phyloP scores from a whole-genome alignment of 2,113 vertebrate genomes.

The Myxocyprinus asiaticus region DNA sequence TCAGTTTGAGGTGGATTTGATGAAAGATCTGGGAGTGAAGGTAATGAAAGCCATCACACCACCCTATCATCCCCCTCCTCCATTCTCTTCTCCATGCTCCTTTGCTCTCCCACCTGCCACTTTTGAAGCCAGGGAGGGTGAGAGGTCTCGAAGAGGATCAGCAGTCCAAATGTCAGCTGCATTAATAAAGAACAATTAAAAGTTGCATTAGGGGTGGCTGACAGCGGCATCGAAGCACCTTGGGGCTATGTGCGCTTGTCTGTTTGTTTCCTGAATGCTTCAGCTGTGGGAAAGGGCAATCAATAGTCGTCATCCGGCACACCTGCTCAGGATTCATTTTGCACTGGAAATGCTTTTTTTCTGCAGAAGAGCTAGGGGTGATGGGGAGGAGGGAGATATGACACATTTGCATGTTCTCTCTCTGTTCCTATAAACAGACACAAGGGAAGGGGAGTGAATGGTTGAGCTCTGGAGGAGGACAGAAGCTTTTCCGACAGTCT shows the following conservation, averaged over 20 bases:
- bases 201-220: constrained; percentile 71
- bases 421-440: constrained; percentile 40
- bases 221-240: constrained; percentile 61
- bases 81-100: constrained; percentile 17
- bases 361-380: constrained; percentile 34
- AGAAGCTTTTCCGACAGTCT: constrained; percentile 1
- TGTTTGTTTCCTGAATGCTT: constrained; percentile 89
- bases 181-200: constrained; percentile 89
- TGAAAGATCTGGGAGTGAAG: constrained; percentile 88
- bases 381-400: constrained; percentile 18
- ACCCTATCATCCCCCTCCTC: no score
- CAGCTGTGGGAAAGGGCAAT: constrained; percentile 89
- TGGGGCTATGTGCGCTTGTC: constrained; percentile 77
- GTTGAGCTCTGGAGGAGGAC: constrained; percentile 13
- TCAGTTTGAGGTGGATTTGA: constrained; percentile 83
- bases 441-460: neutral
- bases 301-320: constrained; percentile 82
- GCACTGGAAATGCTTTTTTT: constrained; percentile 49
- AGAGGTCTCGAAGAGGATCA: constrained; percentile 72
- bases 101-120: constrained; percentile 36
- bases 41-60: constrained; percentile 72
- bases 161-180: constrained; percentile 81
- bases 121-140: constrained; percentile 52
- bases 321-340: constrained; percentile 53
- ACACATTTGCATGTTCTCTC: constrained; percentile 46